A percentile compares a stretch with the other conserved stretches of the same genome.
phyloP scores from a whole-genome alignment of 2,888 invertebrate genomes.

The Lampropteryx suffumata region DNA sequence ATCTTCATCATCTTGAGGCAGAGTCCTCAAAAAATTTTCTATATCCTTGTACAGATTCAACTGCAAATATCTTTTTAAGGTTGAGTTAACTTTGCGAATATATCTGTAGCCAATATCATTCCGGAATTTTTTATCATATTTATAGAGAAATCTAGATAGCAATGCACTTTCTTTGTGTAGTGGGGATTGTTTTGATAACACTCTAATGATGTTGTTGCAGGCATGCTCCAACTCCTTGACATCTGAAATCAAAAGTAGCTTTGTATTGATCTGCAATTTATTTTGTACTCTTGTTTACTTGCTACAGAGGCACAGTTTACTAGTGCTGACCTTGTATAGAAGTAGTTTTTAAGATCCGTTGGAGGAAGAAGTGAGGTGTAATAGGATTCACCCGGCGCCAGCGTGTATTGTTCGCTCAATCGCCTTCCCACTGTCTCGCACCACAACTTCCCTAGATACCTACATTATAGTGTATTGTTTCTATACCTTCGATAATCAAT shows the following conservation, averaged over 20 bases:
- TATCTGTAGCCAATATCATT: conserved; percentile 81
- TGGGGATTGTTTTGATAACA: conserved; percentile 70
- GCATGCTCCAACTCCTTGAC: conserved; percentile 46
- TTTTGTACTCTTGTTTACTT: no score
- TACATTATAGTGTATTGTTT: no score
- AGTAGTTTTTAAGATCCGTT: no score
- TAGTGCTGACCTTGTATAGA: no score
- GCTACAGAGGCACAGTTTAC: no score
- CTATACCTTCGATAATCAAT: no score
- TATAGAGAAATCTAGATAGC: conserved; percentile 81
- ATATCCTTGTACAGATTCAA: conserved; percentile 73
- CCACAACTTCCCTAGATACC: no score
- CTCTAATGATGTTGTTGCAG: conserved; percentile 52
- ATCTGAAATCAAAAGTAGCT: conserved; percentile 45
- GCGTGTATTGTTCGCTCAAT: no score
- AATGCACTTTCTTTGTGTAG: conserved; percentile 80
- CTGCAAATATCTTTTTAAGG: conserved; percentile 74
- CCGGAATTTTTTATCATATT: conserved; percentile 83
- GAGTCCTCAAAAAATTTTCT: conserved; percentile 52
- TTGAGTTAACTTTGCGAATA: conserved; percentile 79
- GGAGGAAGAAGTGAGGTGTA: no score
- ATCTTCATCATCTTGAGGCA: conserved; percentile 56
- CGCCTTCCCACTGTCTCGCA: no score
- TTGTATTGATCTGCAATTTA: no score
- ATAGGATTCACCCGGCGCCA: no score